Conservation (phyloP, 2,888 invertebrate species). For the Allophyes oxyacanthae region DNA sequence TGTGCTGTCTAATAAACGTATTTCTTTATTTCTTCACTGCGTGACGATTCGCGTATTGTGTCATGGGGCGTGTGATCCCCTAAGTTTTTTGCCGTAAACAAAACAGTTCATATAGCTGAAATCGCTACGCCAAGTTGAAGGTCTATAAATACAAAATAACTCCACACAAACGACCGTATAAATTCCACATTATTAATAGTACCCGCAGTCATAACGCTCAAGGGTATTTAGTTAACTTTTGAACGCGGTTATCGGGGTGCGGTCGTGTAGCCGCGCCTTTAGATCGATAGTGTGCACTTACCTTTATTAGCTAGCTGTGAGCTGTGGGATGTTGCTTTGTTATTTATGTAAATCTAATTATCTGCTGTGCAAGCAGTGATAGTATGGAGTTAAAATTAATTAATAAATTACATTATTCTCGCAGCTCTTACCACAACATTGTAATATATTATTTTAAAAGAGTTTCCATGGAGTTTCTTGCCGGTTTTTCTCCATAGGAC, state of each 20-base stretch:
- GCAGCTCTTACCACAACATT: no score
- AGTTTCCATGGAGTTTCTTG: no score
- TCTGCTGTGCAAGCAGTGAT: neutral
- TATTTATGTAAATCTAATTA: constrained; percentile 32
- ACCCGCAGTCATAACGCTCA: constrained; percentile 14
- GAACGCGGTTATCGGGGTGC: constrained; percentile 24
- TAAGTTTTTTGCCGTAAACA: no score
- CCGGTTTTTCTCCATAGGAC: no score
- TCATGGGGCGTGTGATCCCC: no score
- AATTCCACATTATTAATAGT: constrained; percentile 9
- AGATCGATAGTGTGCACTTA: constrained; percentile 61
- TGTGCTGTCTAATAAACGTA: no score
- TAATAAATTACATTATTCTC: no score
- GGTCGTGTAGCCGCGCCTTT: constrained; percentile 61
- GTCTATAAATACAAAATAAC: constrained; percentile 7
- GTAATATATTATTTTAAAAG: no score
- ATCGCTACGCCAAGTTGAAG: neutral
- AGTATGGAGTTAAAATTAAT: no score
- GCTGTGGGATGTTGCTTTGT: constrained; percentile 15
- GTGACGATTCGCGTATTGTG: no score
- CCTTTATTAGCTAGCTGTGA: constrained; percentile 37
- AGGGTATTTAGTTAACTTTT: constrained; percentile 36
- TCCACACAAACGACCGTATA: neutral
- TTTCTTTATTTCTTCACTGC: no score
- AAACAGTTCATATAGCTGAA: no score